Evolutionary conservation across 2,888 invertebrate species (phyloP), one percentile per base, ranked within the genome.

Genomic region (Stratiomys singularior): DNA sequence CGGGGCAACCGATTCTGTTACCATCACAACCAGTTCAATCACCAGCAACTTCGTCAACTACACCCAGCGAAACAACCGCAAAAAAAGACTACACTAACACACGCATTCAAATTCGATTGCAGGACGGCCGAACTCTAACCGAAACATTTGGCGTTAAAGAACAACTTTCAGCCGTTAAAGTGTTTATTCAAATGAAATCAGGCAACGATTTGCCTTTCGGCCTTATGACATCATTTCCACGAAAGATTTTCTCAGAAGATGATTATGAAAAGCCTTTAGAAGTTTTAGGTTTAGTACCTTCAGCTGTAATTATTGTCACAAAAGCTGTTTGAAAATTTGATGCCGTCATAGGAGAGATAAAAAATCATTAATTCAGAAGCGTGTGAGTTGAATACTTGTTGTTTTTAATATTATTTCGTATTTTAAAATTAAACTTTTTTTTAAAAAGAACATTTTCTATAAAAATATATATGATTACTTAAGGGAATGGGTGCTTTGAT

Each of bases 171-270:
- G 96, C 97, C 11, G 98, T 99, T 37, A 91, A 96, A 84, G 87
- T 97, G 56, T 99, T 91, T 87, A 90, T 98, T 69, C 93, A 96
- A 88, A 90, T 97, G 89, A 93, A 97, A 83, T 88, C 88, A 2
- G 90, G 95, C 74, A 91, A 92, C 58, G 93, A 94, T 83, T 90
- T 90, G 11, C 88, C 89, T 0, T 97, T 98, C 87, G 92, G 92
- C 76, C 88, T 98, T 81, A 96, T 98, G 93, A 97, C 96, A 1
- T 93, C 91, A 83, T 98, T 96, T 88, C 98, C 98, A 7, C 93
- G 92, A 83, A 96, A 94, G 88, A 91, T 96, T 74, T 98, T 97
- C 85, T 89, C 90, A 0, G 90, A 89, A 13, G 96, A 96, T 1
- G 98, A 98, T 85, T 97, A 95, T 87, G 94, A 95, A 78, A 94